Percentiles rank a stretch among this genome's conserved stretches.
phyloP scores from a whole-genome alignment of 2,888 invertebrate genomes.

The Lasioglossum pauxillum region DNA sequence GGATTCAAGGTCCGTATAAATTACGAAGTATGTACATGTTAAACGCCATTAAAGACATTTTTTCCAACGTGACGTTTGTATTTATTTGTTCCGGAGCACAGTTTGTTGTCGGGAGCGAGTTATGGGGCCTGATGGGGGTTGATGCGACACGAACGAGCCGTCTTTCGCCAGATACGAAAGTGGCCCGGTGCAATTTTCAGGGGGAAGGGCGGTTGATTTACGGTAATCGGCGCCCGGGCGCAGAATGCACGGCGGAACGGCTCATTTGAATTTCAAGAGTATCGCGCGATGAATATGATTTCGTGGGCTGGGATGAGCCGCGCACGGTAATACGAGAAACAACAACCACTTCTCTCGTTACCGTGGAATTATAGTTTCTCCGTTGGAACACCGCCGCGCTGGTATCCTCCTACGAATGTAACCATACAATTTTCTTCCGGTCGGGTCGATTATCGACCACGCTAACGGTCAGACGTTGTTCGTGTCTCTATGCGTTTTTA shows the following conservation, averaged over 20 bases:
- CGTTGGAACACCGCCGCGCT: neutral
- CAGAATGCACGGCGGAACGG: constrained; percentile 32
- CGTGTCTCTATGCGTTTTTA: neutral
- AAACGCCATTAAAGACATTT: neutral
- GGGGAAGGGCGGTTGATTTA: constrained; percentile 28
- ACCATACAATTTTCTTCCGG: constrained; percentile 30
- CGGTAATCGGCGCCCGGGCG: constrained; percentile 37
- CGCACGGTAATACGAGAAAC: constrained; percentile 32
- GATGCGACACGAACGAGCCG: neutral
- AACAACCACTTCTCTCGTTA: constrained; percentile 48
- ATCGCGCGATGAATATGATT: constrained; percentile 51
- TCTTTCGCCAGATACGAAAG: constrained; percentile 14
- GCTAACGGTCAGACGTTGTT: neutral
- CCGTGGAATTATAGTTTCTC: constrained; percentile 35
- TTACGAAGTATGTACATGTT: neutral
- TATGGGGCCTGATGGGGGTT: neutral
- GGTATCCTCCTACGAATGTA: neutral
- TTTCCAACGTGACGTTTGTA: neutral
- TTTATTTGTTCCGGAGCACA: neutral
- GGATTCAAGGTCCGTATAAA: neutral
- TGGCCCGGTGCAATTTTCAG: constrained; percentile 31
- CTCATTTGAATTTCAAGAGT: constrained; percentile 53
- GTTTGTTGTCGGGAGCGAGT: neutral
- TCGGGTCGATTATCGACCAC: constrained; percentile 25
- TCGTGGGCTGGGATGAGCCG: constrained; percentile 12